A percentile compares a stretch with the other conserved stretches of the same genome.
Evolutionary conservation across 1,140 invertebrate species (phyloP).

Genomic region (Tribolium madens): DNA sequence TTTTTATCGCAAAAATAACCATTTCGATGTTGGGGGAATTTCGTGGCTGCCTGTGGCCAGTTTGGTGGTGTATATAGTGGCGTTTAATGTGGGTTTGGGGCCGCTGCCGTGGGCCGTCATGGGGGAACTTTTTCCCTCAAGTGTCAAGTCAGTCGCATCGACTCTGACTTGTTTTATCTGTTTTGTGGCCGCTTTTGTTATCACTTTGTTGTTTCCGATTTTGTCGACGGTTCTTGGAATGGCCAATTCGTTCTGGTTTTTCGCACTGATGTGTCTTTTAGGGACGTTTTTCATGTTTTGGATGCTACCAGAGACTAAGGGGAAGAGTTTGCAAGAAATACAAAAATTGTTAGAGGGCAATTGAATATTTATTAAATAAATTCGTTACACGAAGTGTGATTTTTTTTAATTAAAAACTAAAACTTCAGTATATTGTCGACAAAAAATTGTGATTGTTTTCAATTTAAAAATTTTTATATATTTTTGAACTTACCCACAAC

Average conservation of each 20-base stretch:
- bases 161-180: constrained; percentile 79
- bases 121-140: constrained; percentile 83
- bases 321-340: constrained; percentile 75
- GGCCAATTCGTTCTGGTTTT: constrained; percentile 83
- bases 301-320: constrained; percentile 84
- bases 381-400: no score
- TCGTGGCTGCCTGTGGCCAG: constrained; percentile 60
- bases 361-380: not conserved
- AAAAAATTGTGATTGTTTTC: no score
- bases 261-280: constrained; percentile 70
- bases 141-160: constrained; percentile 80
- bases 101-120: constrained; percentile 87
- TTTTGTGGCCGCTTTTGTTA: constrained; percentile 82
- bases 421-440: no score
- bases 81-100: constrained; percentile 73
- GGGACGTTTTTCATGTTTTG: constrained; percentile 70
- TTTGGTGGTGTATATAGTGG: constrained; percentile 56
- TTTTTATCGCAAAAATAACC: constrained; percentile 55
- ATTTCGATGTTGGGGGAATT: constrained; percentile 54
- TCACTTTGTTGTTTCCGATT: constrained; percentile 79
- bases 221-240: constrained; percentile 73
- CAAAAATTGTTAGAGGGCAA: constrained; percentile 51
- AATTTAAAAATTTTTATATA: no score
- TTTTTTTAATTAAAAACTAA: no score
- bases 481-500: no score